A percentile compares a stretch with the other conserved stretches of the same genome.
These are phyloP conservation scores for Dreissena polymorpha DNA, from an alignment of 1,140 invertebrate genomes.

Conservation along the genomic window DNA sequence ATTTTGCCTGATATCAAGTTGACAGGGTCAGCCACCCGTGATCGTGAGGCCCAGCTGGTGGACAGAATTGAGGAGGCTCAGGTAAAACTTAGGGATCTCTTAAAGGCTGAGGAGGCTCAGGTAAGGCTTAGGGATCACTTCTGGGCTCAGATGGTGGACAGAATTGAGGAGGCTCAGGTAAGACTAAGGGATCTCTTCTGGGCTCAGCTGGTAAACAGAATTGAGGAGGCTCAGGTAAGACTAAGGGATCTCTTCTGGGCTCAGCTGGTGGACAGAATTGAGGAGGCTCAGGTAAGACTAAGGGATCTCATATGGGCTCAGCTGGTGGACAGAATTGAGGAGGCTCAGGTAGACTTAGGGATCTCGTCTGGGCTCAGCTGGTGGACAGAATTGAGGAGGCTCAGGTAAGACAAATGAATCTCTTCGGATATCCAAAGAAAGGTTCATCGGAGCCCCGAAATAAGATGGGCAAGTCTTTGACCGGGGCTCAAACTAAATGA, in stretches of 20 bases:
- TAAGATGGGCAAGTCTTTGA: neutral
- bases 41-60: slow-evolving; percentile 45
- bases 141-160: slow-evolving; percentile 45
- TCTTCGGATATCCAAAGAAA: no score
- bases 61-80: slow-evolving; percentile 52
- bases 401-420: no score
- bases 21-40: slow-evolving; percentile 19
- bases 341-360: no score
- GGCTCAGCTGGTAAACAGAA: slow-evolving; percentile 48
- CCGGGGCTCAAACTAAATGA: neutral
- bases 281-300: slow-evolving; percentile 43
- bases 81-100: slow-evolving; percentile 9
- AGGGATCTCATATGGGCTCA: no score
- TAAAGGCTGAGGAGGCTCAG: slow-evolving; percentile 49
- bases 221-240: slow-evolving; percentile 48
- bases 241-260: no score
- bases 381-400: no score
- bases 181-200: neutral
- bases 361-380: no score
- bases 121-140: neutral
- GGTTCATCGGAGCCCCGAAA: no score
- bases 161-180: slow-evolving; percentile 52
- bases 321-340: slow-evolving; percentile 49
- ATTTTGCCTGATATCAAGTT: slow-evolving; percentile 51
- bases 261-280: slow-evolving; percentile 48